Percentiles rank a stretch among this genome's conserved stretches.
Conservation (phyloP, 2,888 invertebrate species). For the Lycophotia porphyrea region DNA sequence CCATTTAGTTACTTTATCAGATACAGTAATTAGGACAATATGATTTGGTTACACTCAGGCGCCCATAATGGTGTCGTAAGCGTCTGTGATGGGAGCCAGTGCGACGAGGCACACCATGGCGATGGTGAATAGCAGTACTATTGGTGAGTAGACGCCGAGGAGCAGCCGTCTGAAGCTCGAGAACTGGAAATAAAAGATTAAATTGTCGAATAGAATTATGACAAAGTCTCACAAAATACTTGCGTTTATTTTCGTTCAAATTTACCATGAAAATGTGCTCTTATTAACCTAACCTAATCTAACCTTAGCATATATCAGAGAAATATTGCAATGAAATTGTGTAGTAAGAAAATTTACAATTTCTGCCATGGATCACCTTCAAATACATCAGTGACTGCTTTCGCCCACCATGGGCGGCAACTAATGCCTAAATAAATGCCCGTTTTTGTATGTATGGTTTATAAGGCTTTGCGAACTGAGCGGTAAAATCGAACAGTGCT, state of each 20-base stretch:
- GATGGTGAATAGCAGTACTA: conserved; percentile 92
- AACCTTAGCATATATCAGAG: no score
- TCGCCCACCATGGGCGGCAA: neutral
- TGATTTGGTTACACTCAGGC: conserved; percentile 63
- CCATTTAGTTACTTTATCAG: neutral
- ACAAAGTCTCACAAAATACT: neutral
- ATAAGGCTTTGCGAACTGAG: neutral
- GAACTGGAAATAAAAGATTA: conserved; percentile 90
- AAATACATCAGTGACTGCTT: no score
- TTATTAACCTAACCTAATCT: no score
- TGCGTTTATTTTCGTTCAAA: neutral
- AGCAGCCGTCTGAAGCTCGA: conserved; percentile 94
- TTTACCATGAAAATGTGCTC: no score
- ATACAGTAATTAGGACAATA: conserved; percentile 7
- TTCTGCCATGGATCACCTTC: no score
- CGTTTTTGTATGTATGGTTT: neutral
- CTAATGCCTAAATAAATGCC: neutral
- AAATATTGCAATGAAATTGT: no score
- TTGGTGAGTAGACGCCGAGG: conserved; percentile 94
- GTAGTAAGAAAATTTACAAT: no score
- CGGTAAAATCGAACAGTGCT: no score
- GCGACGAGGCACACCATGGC: conserved; percentile 94
- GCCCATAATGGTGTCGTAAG: conserved; percentile 87
- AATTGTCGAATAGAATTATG: conserved; percentile 7
- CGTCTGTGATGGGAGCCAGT: conserved; percentile 93